Percentiles rank a stretch among this genome's conserved stretches.
phyloP scores from a whole-genome alignment of 2,113 vertebrate species.

The Oreochromis niloticus region DNA sequence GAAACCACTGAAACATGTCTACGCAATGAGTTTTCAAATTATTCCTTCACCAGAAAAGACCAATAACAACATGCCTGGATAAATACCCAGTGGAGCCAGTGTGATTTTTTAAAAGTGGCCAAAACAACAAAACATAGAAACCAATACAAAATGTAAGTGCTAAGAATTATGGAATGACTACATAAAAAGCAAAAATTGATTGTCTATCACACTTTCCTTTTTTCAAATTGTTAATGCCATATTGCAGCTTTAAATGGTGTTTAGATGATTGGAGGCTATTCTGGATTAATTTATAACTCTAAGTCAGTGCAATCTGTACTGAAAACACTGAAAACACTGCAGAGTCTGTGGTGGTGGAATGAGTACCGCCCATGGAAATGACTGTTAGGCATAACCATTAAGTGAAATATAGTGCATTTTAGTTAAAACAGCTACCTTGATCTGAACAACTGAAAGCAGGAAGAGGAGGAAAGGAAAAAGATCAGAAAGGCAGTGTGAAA shows the following conservation, averaged over 20 bases:
- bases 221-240: constrained; percentile 27
- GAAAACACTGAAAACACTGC: neutral
- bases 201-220: constrained; percentile 72
- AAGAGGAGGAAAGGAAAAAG: neutral
- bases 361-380: neutral
- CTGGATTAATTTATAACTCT: constrained; percentile 15
- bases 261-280: neutral
- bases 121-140: constrained; percentile 42
- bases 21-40: neutral
- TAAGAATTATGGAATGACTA: constrained; percentile 27
- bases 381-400: neutral
- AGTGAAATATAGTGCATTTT: constrained; percentile 58
- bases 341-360: constrained; percentile 7
- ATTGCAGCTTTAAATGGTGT: constrained; percentile 69
- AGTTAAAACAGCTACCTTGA: constrained; percentile 48
- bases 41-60: neutral
- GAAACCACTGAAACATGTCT: neutral
- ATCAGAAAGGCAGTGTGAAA: constrained; percentile 56
- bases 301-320: neutral
- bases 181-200: constrained; percentile 46
- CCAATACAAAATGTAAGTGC: constrained; percentile 46
- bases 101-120: constrained; percentile 42
- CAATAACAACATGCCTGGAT: neutral
- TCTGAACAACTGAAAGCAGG: neutral
- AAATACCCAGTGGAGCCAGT: neutral